phyloP scores from a whole-genome alignment of 2,888 invertebrate genomes.

The Ctenicera cuprea region DNA sequence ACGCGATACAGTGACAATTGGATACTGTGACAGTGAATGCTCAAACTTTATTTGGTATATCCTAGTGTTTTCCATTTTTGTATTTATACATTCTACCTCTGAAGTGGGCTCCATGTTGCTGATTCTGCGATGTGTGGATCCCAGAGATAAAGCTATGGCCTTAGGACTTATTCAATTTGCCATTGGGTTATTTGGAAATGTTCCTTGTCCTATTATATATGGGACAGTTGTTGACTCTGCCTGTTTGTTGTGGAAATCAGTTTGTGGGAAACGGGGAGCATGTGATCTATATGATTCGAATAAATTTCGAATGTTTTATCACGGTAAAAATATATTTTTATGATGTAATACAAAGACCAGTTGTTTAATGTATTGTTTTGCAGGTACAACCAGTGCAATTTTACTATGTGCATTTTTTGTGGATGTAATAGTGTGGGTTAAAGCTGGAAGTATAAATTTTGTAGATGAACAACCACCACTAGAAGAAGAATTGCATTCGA shows the following conservation, averaged over 20 bases:
- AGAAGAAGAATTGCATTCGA: constrained; percentile 72
- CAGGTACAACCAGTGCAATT: constrained; percentile 90
- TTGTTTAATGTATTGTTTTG: constrained; percentile 55
- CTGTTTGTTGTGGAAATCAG: constrained; percentile 89
- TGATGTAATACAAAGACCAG: constrained; percentile 6
- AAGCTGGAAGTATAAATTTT: constrained; percentile 87
- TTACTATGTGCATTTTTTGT: constrained; percentile 92
- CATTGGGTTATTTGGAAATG: constrained; percentile 94
- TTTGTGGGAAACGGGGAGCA: constrained; percentile 88
- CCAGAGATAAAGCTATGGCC: constrained; percentile 95
- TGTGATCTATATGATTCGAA: constrained; percentile 93
- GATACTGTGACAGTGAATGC: constrained; percentile 89
- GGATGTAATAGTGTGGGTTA: constrained; percentile 92
- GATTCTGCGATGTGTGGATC: constrained; percentile 93
- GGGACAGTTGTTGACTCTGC: constrained; percentile 95
- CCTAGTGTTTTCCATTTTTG: constrained; percentile 88
- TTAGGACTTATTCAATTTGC: constrained; percentile 95
- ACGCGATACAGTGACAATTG: constrained; percentile 79
- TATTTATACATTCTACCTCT: constrained; percentile 94
- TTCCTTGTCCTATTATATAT: constrained; percentile 96
- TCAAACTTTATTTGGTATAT: constrained; percentile 87
- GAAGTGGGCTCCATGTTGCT: constrained; percentile 94
- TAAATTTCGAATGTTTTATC: constrained; percentile 88
- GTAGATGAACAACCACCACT: constrained; percentile 76
- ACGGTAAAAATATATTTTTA: constrained; percentile 77